Percentiles rank a stretch among this genome's conserved stretches.
Evolutionary conservation across 1,140 invertebrate species (phyloP).

Genomic region (Camponotus vicinus): DNA sequence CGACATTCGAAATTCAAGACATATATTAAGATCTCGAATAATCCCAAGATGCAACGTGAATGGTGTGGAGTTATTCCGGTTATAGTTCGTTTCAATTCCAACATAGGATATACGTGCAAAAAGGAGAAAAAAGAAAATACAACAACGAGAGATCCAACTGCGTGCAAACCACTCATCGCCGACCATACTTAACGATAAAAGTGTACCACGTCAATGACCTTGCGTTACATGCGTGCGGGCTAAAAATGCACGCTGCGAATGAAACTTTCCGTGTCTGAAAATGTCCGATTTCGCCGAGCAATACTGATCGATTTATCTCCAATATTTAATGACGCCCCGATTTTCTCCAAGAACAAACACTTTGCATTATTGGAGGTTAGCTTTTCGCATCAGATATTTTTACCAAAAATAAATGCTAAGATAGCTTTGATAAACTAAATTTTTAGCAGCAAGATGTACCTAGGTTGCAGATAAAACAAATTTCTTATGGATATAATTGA

Average conservation of each 20-base stretch:
- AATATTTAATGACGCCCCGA: not conserved
- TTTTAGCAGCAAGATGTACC: not conserved
- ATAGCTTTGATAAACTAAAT: not conserved
- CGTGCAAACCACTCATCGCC: slow-evolving; percentile 74
- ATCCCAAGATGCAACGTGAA: not conserved
- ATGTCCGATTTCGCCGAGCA: slow-evolving; percentile 61
- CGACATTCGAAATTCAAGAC: too few species aligned
- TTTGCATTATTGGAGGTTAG: not conserved
- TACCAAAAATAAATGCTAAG: not conserved
- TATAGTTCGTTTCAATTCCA: slow-evolving; percentile 57
- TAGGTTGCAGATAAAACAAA: not conserved
- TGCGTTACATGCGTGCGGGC: slow-evolving; percentile 79
- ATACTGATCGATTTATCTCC: not conserved
- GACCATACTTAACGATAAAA: slow-evolving; percentile 84
- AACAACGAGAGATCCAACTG: slow-evolving; percentile 78
- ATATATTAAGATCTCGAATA: slow-evolving; percentile 4
- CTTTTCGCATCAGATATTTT: not conserved
- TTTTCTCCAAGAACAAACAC: not conserved
- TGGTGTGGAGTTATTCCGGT: slow-evolving; percentile 17
- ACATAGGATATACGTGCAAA: slow-evolving; percentile 48
- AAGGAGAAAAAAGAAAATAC: slow-evolving; percentile 68
- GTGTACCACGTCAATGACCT: slow-evolving; percentile 86
- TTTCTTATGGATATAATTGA: not conserved
- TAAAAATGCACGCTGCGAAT: slow-evolving; percentile 78
- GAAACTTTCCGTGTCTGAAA: slow-evolving; percentile 53